Evolutionary conservation across 2,797 vertebrate species (phyloP), one percentile per base, ranked within the genome.

Genomic region (Gymnothorax javanicus): DNA sequence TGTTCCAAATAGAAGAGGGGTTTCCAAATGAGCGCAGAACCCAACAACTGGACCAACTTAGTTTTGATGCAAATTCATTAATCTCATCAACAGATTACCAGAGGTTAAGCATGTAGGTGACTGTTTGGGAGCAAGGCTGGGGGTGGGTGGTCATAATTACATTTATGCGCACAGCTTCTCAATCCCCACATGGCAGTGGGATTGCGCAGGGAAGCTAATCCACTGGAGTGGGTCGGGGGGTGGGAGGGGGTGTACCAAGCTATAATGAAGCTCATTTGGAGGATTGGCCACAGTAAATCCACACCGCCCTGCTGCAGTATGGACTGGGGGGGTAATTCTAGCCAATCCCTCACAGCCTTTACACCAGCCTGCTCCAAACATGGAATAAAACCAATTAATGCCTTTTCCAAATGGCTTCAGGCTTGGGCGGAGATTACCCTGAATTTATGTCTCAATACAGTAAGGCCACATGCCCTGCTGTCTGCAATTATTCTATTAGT

Each of bases 231-330:
- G 25, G 20, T 23, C 8, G 60, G 87, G 90, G 89, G 84, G 88
- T 4, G 33, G 89, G 91, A 88, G 89, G 89, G 87, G 64, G 92
- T 85, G 85, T 86, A 90, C 82, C 90, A 91, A 93, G 92, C 89
- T 94, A 94, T 95, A 95, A 95, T 95, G 91, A 93, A 94, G 93
- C 93, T 94, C 90, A 95, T 95, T 95, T 95, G 91, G 87, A 91
- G 93, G 94, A 95, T 93, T 95, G 91, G 82, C 79, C 86, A 1
- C 77, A 90, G 92, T 92, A 95, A 95, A 94, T 94, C 93, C 94
- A 92, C 93, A 92, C 92, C 90, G 89, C n/a, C 25, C 64, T 85
- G 82, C 57, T 54, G 57, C 64, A 11, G 52, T n/a, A 54, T 84
- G 83, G 71, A 23, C 84, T 43, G 54, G n/a, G 73, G 83, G 17